Conservation (phyloP, 2,797 vertebrate species). For the Phataginus tricuspis region DNA sequence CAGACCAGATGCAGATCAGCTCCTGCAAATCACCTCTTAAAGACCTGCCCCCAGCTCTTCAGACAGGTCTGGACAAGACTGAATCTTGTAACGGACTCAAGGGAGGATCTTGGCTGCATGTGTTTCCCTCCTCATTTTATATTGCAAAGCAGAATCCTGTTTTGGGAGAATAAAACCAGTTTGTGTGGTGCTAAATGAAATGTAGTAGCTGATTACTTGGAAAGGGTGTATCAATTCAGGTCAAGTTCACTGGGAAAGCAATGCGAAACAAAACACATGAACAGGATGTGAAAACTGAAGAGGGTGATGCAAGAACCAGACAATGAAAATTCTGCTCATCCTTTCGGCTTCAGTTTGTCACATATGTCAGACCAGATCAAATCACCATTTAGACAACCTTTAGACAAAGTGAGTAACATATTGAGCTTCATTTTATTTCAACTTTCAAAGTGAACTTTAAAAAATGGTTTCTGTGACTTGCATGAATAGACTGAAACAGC, state of each 20-base stretch:
- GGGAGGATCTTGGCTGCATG: neutral
- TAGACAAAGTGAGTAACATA: neutral
- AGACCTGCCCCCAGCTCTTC: neutral
- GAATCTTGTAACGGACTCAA: neutral
- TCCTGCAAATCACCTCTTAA: neutral
- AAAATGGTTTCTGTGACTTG: neutral
- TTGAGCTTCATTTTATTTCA: conserved; percentile 45
- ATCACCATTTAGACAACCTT: neutral
- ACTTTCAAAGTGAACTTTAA: conserved; percentile 24
- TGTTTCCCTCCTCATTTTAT: neutral
- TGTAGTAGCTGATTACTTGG: neutral
- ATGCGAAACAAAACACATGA: neutral
- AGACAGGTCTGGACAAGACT: neutral
- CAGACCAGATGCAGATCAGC: neutral
- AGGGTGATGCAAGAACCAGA: neutral
- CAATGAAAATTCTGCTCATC: conserved; percentile 58
- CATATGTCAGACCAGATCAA: conserved; percentile 13
- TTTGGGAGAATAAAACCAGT: neutral
- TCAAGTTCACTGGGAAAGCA: conserved; percentile 6
- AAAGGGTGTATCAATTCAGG: neutral
- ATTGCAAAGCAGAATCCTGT: neutral
- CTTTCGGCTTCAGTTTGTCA: conserved; percentile 68
- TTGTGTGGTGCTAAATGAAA: neutral
- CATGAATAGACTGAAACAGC: neutral
- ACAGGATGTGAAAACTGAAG: conserved; percentile 51